A percentile compares a stretch with the other conserved stretches of the same genome.
These are phyloP conservation scores for Enteromius treurensis DNA, from an alignment of 2,797 vertebrate species.

Conservation along the genomic window DNA sequence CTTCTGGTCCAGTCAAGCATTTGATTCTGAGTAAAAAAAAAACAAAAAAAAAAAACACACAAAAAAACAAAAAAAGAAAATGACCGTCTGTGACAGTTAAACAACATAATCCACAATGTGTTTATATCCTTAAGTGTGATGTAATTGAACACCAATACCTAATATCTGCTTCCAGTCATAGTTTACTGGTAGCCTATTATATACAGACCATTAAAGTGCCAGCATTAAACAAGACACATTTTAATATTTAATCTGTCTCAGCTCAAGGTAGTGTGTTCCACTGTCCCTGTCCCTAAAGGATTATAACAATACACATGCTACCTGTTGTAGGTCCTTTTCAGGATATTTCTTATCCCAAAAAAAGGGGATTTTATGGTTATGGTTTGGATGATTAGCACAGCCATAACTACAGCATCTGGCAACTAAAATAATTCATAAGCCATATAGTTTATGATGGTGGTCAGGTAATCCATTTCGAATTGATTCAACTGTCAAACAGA, in stretches of 20 bases:
- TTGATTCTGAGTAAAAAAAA: not conserved
- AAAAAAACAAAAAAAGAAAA: not conserved
- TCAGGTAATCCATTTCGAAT: not conserved
- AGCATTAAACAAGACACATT: no score
- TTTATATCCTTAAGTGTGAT: no score
- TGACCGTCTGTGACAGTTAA: not conserved
- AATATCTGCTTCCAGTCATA: no score
- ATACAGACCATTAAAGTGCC: no score
- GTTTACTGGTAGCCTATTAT: no score
- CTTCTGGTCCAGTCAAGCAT: not conserved
- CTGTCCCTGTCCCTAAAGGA: not conserved
- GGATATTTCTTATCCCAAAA: not conserved
- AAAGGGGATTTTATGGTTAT: not conserved
- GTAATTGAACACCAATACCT: no score
- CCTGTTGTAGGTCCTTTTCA: not conserved
- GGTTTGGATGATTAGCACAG: not conserved
- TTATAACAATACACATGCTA: not conserved
- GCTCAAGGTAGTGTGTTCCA: not conserved
- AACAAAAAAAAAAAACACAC: not conserved
- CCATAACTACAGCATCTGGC: not conserved
- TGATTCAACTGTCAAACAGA: not conserved
- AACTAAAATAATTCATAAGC: not conserved
- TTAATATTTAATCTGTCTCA: no score
- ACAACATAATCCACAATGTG: not conserved
- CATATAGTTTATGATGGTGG: not conserved